A percentile compares a stretch with the other conserved stretches of the same genome.
Evolutionary conservation across 2,797 vertebrate genomes (phyloP).

Genomic region (Phoebastria nigripes): DNA sequence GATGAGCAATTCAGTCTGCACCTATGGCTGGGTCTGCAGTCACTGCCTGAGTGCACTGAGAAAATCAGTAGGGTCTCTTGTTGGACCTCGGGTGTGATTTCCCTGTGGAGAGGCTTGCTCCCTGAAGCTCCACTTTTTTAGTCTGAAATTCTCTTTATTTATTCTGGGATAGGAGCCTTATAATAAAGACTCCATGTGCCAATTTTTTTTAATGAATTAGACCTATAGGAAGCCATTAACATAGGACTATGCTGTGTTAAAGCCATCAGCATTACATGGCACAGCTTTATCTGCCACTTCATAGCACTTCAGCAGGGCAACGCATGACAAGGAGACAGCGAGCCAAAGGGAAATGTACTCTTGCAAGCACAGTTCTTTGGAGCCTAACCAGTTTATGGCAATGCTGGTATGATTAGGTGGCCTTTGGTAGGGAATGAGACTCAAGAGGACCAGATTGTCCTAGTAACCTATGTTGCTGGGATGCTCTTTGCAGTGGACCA

Average conservation of each 20-base stretch:
- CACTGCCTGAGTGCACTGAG: neutral
- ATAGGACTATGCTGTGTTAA: neutral
- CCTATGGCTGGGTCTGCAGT: rapidly evolving
- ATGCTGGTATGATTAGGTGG: neutral
- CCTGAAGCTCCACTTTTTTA: neutral
- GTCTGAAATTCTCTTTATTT: neutral
- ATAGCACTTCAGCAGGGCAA: neutral
- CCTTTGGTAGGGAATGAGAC: neutral
- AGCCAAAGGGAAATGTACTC: neutral
- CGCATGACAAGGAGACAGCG: rapidly evolving
- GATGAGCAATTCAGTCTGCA: neutral
- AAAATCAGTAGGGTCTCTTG: neutral
- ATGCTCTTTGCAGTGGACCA: neutral
- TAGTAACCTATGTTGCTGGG: neutral
- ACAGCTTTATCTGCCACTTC: neutral
- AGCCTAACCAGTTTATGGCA: neutral
- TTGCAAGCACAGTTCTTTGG: neutral
- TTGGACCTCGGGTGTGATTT: neutral
- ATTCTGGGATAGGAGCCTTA: neutral
- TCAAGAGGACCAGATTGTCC: neutral
- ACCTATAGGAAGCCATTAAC: neutral
- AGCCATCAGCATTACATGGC: rapidly evolving
- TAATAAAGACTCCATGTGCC: neutral
- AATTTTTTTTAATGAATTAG: neutral
- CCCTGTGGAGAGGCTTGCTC: neutral